A percentile compares a stretch with the other conserved stretches of the same genome.
These are phyloP conservation scores for Psilanteris sp. DNA, from an alignment of 1,140 invertebrate genomes.

Conservation along the genomic window DNA sequence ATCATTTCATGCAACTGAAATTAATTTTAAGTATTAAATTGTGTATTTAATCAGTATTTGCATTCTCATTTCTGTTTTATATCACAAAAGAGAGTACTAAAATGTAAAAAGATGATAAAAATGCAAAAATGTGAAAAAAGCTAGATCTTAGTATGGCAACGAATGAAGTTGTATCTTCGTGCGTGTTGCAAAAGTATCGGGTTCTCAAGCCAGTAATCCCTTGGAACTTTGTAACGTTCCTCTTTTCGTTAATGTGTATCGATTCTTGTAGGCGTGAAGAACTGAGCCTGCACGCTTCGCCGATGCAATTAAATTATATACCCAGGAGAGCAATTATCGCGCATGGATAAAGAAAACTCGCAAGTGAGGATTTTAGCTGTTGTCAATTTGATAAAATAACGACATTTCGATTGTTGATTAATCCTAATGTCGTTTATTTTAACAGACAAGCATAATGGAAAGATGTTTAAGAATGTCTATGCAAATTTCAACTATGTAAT, in stretches of 20 bases:
- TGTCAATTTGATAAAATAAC: slow-evolving; percentile 44
- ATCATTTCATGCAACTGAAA: too few species aligned
- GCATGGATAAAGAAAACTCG: slow-evolving; percentile 43
- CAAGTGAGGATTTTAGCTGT: slow-evolving; percentile 38
- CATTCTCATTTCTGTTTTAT: too few species aligned
- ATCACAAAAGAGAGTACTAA: too few species aligned
- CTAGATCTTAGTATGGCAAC: slow-evolving; percentile 59
- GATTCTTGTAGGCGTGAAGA: slow-evolving; percentile 60
- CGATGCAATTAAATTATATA: slow-evolving; percentile 60
- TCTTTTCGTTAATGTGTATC: slow-evolving; percentile 63
- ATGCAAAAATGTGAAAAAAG: too few species aligned
- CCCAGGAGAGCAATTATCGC: slow-evolving; percentile 55
- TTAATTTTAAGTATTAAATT: too few species aligned
- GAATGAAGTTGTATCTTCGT: slow-evolving; percentile 66
- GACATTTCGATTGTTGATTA: slow-evolving; percentile 30
- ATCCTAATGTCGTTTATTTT: slow-evolving; percentile 42
- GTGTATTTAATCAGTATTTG: too few species aligned
- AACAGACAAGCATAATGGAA: slow-evolving; percentile 36
- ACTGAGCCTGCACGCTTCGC: slow-evolving; percentile 42
- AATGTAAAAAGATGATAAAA: too few species aligned
- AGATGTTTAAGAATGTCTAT: slow-evolving; percentile 33
- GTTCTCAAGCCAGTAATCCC: slow-evolving; percentile 52
- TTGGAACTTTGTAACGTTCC: slow-evolving; percentile 35
- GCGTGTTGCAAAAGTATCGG: slow-evolving; percentile 47
- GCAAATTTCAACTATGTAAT: too few species aligned